Evolutionary conservation across 2,797 vertebrate genomes (phyloP).

Genomic region (Darevskia nairensis): DNA sequence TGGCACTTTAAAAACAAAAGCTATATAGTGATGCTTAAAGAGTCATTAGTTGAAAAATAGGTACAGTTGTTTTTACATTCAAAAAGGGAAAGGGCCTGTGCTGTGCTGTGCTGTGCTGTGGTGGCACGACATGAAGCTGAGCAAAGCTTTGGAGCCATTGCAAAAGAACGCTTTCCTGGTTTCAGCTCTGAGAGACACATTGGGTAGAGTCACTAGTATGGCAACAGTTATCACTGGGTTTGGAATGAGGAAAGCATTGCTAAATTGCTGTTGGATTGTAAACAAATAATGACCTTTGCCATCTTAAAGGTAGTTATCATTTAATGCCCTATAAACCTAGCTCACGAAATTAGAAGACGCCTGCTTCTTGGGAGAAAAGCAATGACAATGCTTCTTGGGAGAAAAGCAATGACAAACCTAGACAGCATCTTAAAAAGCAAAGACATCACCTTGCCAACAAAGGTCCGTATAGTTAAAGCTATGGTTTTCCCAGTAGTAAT

Average conservation of each 20-base stretch:
- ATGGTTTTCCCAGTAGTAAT: too few relatives aligned
- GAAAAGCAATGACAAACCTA: too few relatives aligned
- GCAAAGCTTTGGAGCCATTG: not conserved
- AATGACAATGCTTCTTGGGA: too few relatives aligned
- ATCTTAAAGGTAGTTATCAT: not conserved
- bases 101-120: not conserved
- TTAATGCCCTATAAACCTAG: not conserved
- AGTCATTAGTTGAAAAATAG: not conserved
- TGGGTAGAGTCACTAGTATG: not conserved
- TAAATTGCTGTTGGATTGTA: not conserved
- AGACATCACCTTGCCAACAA: too few relatives aligned
- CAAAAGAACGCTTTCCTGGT: not conserved
- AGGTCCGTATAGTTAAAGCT: too few relatives aligned
- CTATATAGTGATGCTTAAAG: not conserved
- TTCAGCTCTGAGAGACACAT: not conserved
- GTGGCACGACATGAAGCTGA: not conserved
- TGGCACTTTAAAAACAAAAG: not conserved
- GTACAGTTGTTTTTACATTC: not conserved
- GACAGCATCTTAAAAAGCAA: too few relatives aligned
- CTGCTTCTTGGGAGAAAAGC: too few relatives aligned
- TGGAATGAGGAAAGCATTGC: not conserved
- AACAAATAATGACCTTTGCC: not conserved
- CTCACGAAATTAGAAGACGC: not conserved
- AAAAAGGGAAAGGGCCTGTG: not conserved
- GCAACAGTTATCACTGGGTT: not conserved